Evolutionary conservation across 2,888 invertebrate genomes (phyloP).

Genomic region (Sphaerophoria rueppellii): DNA sequence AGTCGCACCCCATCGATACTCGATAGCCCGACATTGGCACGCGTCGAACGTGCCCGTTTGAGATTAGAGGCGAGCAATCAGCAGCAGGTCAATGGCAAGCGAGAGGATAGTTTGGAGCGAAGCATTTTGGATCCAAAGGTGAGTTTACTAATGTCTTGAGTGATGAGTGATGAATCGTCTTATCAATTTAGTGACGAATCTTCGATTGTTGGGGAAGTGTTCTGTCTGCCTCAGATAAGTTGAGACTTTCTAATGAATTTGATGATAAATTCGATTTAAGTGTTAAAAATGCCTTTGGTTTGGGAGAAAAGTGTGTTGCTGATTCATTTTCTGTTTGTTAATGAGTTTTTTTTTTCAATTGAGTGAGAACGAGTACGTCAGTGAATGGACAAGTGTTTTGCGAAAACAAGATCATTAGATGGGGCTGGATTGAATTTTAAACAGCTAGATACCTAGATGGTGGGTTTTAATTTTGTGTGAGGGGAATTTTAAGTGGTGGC

Average conservation of each 20-base stretch:
- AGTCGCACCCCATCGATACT: conserved; percentile 83
- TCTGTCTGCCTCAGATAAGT: background rate
- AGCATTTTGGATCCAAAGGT: conserved; percentile 79
- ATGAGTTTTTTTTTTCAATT: background rate
- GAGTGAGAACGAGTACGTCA: background rate
- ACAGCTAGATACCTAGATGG: background rate
- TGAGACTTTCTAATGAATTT: conserved; percentile 4
- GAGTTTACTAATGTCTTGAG: conserved; percentile 31
- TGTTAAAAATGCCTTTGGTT: background rate
- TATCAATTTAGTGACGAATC: conserved; percentile 6
- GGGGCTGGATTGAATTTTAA: background rate
- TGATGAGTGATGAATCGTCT: conserved; percentile 3
- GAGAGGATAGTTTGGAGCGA: conserved; percentile 81
- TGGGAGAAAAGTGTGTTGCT: background rate
- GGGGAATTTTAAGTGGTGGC: background rate
- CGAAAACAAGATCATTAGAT: conserved; percentile 26
- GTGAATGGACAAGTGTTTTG: conserved; percentile 11
- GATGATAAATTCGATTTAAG: conserved; percentile 4
- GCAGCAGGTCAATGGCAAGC: conserved; percentile 75
- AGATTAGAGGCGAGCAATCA: conserved; percentile 82
- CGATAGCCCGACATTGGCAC: conserved; percentile 85
- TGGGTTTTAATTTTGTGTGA: background rate
- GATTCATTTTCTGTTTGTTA: background rate
- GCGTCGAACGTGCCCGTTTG: conserved; percentile 85
- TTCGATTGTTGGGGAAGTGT: background rate